Conservation (phyloP, 2,797 vertebrate genomes). For the Perodicticus potto region DNA sequence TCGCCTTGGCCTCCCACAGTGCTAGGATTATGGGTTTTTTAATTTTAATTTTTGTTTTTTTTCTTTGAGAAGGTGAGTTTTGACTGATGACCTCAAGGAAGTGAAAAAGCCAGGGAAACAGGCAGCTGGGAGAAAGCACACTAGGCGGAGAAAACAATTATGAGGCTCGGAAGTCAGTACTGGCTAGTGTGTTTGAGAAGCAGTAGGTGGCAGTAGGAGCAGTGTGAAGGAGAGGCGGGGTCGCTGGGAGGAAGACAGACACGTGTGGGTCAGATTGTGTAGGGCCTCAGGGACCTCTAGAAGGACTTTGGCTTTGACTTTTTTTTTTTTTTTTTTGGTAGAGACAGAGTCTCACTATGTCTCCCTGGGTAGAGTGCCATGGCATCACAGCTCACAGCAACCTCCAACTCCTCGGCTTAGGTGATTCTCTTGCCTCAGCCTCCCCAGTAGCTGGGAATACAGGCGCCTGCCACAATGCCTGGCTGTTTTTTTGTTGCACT, state of each 20-base stretch:
- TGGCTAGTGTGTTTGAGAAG: background rate
- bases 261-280: background rate
- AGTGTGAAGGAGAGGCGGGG: background rate
- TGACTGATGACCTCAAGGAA: slow-evolving; percentile 2
- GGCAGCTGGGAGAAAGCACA: background rate
- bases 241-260: background rate
- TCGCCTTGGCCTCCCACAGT: no score
- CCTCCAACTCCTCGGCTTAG: no score
- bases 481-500: no score
- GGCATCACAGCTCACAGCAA: no score
- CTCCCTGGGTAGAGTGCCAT: no score
- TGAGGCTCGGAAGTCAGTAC: background rate
- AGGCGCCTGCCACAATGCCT: no score
- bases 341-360: no score
- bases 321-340: no score
- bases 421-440: no score
- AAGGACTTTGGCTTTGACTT: slow-evolving; percentile 2
- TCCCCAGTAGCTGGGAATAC: no score
- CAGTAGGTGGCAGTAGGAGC: background rate
- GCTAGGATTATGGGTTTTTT: no score
- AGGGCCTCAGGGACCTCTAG: background rate
- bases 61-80: background rate
- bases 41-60: no score
- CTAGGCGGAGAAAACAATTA: background rate
- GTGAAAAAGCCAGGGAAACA: background rate